Evolutionary conservation across 2,888 invertebrate genomes (phyloP), one percentile per base, ranked within the genome.

Genomic region (Oasisia sp.): DNA sequence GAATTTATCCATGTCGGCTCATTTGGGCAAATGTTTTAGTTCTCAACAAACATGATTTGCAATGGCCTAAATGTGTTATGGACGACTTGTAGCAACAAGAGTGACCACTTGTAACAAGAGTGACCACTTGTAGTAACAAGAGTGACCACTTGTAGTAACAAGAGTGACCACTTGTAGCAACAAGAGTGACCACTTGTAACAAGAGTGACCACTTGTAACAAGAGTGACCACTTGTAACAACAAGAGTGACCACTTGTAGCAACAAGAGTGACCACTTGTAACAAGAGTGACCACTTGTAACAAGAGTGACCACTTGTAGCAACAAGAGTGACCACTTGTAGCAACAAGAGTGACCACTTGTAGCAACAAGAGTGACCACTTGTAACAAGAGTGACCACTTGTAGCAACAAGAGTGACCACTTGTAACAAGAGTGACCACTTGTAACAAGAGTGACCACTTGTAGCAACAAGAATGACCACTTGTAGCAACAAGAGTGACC

Each of bases 271-370:
- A 90, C 38, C 38, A 38, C 38, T 38, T 38, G 38, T 38, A 38
- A 38, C 38, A 38, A 38, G 38, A 38, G 38, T 38, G 32, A 94
- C 95, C 94, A 96, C 96, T 98, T 99, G 96, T 98, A 98, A 97
- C 97, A 98, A 97, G 91, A 99, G 98, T 0, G 98, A 98, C 95
- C 99, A 99, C 97, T 98, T 98, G 38, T 38, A 4, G 38, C 38
- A 38, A 38, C 38, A 38, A 38, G 2, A 38, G 38, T 38, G 38
- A 38, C 38, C 38, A 56, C 38, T 44, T 45, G 56, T 89, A 74
- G 45, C 56, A 92, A 11, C 0, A n/a, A 50, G 38, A 38, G 56
- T 44, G 50, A 90, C 38, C 38, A 38, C 38, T 38, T 38, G 38
- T 38, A 38, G 38, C 38, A 38, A 38, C 38, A 38, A 38, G 38